Conservation (phyloP, 2,113 vertebrate species). For the Carettochelys insculpta region DNA sequence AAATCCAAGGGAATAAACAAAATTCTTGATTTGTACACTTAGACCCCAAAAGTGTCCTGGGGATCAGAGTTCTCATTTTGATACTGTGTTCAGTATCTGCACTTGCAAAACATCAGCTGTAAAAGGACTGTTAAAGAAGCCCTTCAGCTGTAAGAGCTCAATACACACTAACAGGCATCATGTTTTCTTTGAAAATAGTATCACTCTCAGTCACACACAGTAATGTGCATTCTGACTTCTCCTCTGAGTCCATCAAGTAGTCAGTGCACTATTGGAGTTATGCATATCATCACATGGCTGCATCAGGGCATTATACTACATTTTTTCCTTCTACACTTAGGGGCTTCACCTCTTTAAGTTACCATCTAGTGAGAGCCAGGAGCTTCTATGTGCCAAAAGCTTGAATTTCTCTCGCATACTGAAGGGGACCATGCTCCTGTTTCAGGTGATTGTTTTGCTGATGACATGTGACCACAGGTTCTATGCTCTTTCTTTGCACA, state of each 20-base stretch:
- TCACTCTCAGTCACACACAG: background rate
- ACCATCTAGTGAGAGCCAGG: background rate
- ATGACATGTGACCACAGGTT: background rate
- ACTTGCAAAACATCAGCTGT: background rate
- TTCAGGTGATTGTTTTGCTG: background rate
- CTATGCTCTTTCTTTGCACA: background rate
- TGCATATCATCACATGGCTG: conserved; percentile 14
- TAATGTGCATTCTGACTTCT: background rate
- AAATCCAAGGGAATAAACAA: background rate
- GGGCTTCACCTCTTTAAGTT: conserved; percentile 19
- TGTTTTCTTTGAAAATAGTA: conserved; percentile 20
- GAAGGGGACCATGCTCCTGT: background rate
- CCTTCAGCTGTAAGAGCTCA: conserved; percentile 36
- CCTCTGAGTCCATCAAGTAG: background rate
- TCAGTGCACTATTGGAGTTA: background rate
- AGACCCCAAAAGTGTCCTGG: background rate
- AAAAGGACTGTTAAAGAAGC: conserved; percentile 21
- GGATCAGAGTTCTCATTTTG: conserved; percentile 2
- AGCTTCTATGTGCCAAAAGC: background rate
- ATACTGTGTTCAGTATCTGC: background rate
- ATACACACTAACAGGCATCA: background rate
- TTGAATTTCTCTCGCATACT: background rate
- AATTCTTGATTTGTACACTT: background rate
- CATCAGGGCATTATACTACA: background rate
- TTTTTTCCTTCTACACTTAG: background rate